A percentile compares a stretch with the other conserved stretches of the same genome.
Conservation (phyloP, 2,888 invertebrate species). For the Oeneis ivallda region DNA sequence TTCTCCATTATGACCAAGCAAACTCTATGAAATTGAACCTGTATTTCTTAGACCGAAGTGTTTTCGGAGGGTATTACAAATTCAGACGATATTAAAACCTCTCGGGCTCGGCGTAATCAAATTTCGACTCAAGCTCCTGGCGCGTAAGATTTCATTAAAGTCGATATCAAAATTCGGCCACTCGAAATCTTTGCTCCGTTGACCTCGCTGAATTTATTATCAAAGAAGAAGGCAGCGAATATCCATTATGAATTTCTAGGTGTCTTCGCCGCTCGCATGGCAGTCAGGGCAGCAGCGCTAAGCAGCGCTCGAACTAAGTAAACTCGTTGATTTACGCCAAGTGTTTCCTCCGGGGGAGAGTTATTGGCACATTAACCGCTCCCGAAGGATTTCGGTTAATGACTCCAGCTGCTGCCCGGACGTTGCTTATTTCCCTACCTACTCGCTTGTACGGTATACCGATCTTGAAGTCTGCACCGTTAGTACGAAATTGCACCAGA, state of each 20-base stretch:
- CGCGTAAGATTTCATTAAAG: slow-evolving; percentile 33
- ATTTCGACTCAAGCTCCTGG: slow-evolving; percentile 29
- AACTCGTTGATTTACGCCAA: slow-evolving; percentile 28
- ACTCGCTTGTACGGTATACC: too few relatives aligned
- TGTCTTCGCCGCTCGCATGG: slow-evolving; percentile 16
- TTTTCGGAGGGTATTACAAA: slow-evolving; percentile 32
- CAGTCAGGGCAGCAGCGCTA: slow-evolving; percentile 6
- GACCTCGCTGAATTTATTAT: slow-evolving; percentile 35
- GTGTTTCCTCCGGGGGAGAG: slow-evolving; percentile 23
- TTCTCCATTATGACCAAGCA: not conserved
- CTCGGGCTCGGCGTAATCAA: slow-evolving; percentile 22
- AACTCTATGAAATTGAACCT: slow-evolving; percentile 9
- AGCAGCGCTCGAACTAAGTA: not conserved
- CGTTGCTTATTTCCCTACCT: not conserved
- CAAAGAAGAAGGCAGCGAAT: slow-evolving; percentile 31
- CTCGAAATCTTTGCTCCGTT: slow-evolving; percentile 27
- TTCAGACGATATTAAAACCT: slow-evolving; percentile 31
- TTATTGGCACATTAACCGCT: slow-evolving; percentile 12
- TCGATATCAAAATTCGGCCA: slow-evolving; percentile 22
- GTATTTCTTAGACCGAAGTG: slow-evolving; percentile 16
- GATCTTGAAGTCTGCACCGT: not conserved
- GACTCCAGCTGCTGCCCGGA: not conserved
- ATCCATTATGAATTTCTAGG: slow-evolving; percentile 33
- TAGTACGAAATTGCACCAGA: too few relatives aligned
- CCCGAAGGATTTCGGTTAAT: slow-evolving; percentile 10